phyloP scores from a whole-genome alignment of 2,113 vertebrate species.

The Pseudolaguvia tuberculata region DNA sequence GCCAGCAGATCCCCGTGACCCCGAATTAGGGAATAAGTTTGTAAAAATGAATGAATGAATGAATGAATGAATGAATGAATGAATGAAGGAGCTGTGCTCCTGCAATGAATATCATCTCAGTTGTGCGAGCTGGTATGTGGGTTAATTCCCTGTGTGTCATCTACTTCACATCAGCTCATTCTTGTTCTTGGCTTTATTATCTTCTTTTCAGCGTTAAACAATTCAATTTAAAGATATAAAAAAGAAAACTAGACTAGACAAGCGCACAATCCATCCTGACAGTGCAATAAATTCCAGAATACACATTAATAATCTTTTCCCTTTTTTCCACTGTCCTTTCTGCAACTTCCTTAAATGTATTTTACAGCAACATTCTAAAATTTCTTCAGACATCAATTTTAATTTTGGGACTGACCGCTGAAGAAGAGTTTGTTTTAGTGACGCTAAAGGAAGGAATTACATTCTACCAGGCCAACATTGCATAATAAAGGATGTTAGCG shows the following conservation, averaged over 20 bases:
- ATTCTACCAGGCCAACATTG: neutral
- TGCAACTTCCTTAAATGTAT: no score
- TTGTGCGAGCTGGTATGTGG: constrained; percentile 49
- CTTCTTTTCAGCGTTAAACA: constrained; percentile 47
- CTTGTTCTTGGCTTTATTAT: constrained; percentile 40
- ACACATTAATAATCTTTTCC: neutral
- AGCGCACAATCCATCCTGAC: neutral
- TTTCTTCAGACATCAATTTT: neutral
- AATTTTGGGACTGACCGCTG: neutral
- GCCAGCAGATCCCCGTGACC: no score
- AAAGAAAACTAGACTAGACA: neutral
- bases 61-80: no score
- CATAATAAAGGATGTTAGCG: no score
- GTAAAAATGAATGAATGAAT: no score
- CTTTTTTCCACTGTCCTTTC: neutral
- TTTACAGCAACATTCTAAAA: neutral
- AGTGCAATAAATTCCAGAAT: neutral
- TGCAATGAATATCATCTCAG: constrained; percentile 44
- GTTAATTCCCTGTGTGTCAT: constrained; percentile 53
- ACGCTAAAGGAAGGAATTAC: neutral
- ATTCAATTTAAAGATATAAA: constrained; percentile 33
- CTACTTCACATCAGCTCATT: constrained; percentile 51
- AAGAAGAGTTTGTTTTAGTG: neutral
- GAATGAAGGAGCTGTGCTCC: neutral
- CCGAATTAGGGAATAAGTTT: no score